Conservation (phyloP, 2,797 vertebrate genomes). For the Bucorvus abyssinicus region DNA sequence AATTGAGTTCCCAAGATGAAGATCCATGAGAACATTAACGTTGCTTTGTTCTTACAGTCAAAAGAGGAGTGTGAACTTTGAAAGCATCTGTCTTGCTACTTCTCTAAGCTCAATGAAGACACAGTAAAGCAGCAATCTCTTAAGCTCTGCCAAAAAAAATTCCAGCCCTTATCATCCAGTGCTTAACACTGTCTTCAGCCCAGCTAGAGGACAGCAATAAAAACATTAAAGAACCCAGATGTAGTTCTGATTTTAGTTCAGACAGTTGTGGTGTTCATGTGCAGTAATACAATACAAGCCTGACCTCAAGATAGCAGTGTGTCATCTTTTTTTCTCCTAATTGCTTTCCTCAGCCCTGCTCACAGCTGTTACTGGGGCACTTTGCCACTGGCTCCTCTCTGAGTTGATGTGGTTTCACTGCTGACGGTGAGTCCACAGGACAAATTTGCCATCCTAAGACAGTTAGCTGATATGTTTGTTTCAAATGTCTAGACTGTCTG, state of each 20-base stretch:
- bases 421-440: not conserved
- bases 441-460: not conserved
- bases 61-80: not conserved
- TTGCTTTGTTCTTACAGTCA: not conserved
- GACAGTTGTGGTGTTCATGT: not conserved
- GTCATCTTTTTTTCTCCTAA: conserved; percentile 38
- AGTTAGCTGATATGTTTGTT: not conserved
- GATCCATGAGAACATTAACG: not conserved
- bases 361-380: not conserved
- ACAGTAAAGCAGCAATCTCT: not conserved
- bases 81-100: too few relatives aligned
- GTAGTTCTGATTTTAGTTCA: not conserved
- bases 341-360: conserved; percentile 11
- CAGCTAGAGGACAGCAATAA: not conserved
- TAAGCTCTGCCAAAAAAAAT: not conserved
- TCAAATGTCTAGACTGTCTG: not conserved
- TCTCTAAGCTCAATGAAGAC: not conserved
- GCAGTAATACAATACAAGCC: not conserved
- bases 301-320: not conserved
- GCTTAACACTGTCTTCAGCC: not conserved
- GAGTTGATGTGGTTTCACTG: not conserved
- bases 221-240: not conserved
- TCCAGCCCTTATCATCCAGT: not conserved
- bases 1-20: not conserved
- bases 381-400: not conserved